Conservation (phyloP, 2,797 vertebrate genomes). For the Choloepus didactylus region DNA sequence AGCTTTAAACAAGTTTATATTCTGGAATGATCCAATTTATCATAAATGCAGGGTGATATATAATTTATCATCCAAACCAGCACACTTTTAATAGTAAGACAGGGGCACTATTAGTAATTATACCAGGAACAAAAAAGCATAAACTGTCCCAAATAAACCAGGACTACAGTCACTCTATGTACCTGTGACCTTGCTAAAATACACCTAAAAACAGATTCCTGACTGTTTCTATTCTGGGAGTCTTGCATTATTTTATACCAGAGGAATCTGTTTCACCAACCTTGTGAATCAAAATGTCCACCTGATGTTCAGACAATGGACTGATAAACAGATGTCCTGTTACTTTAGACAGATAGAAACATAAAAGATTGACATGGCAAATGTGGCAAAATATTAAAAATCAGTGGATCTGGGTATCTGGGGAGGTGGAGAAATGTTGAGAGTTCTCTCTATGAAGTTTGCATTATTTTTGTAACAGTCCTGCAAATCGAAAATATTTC, state of each 20-base stretch:
- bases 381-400: no score
- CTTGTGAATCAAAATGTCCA: background rate
- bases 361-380: no score
- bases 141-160: conserved; percentile 14
- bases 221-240: background rate
- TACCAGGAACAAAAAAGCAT: background rate
- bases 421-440: no score
- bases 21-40: background rate
- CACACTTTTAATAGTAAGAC: background rate
- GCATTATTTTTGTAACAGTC: no score
- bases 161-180: background rate
- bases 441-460: no score
- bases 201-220: background rate
- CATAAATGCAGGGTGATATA: background rate
- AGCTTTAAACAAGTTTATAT: background rate
- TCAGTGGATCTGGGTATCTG: no score
- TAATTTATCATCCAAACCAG: background rate
- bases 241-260: background rate
- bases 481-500: no score
- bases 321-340: no score
- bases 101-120: background rate
- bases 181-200: background rate
- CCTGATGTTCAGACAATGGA: background rate
- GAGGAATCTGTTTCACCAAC: background rate
- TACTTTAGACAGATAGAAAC: no score